Evolutionary conservation across 2,888 invertebrate genomes (phyloP), one percentile per base, ranked within the genome.

Genomic region (Catocala sponsa): DNA sequence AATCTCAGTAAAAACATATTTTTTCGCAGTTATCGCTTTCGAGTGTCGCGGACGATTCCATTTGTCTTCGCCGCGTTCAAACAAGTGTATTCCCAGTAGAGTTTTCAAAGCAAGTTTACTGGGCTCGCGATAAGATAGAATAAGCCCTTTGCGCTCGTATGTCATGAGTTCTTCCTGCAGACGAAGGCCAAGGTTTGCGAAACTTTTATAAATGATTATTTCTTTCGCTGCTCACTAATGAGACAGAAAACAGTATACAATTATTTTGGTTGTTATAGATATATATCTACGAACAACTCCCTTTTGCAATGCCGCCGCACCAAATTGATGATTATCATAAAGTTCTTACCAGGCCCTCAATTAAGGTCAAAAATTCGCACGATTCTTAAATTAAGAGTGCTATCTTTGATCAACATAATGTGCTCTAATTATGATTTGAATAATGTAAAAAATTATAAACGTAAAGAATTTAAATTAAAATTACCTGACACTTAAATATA

Each of bases 51-150:
- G 80, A 81, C 83, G 85, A 84, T 86, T 87, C 85, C 88, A 89
- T 90, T 90, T 89, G 90, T 90, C 90, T 90, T 85, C 82, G 70
- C 82, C 75, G 79, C 70, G 83, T 79, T 79, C 79, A 80, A 82
- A 82, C 83, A 80, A 89, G 88, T 89, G 84, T 87, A 86, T 88
- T 88, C 89, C 87, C 88, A 63, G 79, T 72, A 81, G 90, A 87
- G 89, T 87, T 90, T 87, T 89, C 87, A 84, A 86, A 86, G 84
- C 80, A 88, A 90, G 84, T 87, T 89, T 89, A 91, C 87, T 88
- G 87, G 85, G 81, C 68, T 80, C 74, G 81, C 83, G 91, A 90
- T 91, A 90, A 91, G 89, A 90, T 88, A 90, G 79, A 83, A 85
- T 85, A 89, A 89, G 88, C 89, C 90, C 89, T 88, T 83, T 83